Evolutionary conservation across 2,113 vertebrate genomes (phyloP), one percentile per base, ranked within the genome.

Genomic region (Irena cyanogastra): DNA sequence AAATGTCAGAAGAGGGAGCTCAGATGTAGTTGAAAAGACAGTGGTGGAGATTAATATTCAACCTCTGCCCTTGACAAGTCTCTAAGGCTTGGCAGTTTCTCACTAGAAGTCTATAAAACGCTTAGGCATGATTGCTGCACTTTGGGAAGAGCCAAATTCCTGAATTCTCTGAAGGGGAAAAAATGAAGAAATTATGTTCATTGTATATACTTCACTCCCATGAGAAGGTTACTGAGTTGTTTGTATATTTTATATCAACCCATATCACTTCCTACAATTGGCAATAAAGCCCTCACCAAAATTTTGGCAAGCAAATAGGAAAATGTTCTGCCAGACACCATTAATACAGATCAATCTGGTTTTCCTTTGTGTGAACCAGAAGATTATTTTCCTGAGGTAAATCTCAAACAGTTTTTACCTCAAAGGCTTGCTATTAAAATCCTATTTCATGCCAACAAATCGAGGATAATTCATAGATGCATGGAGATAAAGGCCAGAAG

Each of bases 271-370:
- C 97, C 94, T 96, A 94, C 81, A 96, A 52, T 45, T 97, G 96
- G 97, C 95, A 96, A 93, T 57, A 95, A 96, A 98, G 95, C 71
- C 80, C 76, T 96, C 81, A 94, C 94, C 96, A 96, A 97, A 96
- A 94, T 75, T 86, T 97, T 98, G 97, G 97, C 97, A 94, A 95
- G 77, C 50, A 91, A 79, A n/a, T 54, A 22, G 80, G 80, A 93
- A 83, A 35, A 90, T 71, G 93, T 85, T 78, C 95, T 94, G 96
- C 95, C 97, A 97, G 96, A 94, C 56, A 87, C 56, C 84, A 94
- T 97, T 95, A 95, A 74, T 94, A 69, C 59, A 89, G 92, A 94
- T 94, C 86, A 86, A 80, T 82, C 92, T 92, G 54, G 87, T 89
- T 97, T 77, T 96, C 87, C 86, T 95, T 84, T 95, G 83, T 18